Base-by-base conservation (phyloP, 2,888 invertebrate genomes). In the Lithosia quadra region DNA sequence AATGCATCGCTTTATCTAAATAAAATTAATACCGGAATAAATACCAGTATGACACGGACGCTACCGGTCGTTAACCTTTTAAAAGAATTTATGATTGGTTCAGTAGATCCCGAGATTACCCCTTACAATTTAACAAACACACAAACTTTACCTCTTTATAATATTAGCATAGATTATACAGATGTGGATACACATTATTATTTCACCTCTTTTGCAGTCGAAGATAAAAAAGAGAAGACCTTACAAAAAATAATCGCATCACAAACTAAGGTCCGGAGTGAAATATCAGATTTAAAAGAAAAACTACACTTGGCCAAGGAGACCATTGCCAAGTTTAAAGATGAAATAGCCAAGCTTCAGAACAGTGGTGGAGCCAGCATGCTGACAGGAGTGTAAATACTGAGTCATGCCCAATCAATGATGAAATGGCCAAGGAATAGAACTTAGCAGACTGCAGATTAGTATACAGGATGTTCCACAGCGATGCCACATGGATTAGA, bases 281-380 rank as follows among this genome's bases (percentile, higher is more conserved):
- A 99, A 89, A 98, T 99, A 65, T 93, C 96, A 2, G 97, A 97
- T n/a, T 92, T 98, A 0, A 98, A 98, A 83, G 98, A 98, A 71
- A 97, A 97, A 83, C 89, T 99, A 18, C 97, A 98, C 79, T 90
- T 98, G 33, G 98, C 98, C 0, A 97, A 98, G 78, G 98, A 98
- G 88, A 98, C 98, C 0, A 98, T 98, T 68, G 94, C 96, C 0
- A 97, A 97, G 82, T 98, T 98, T 83, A 98, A 98, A 86, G 96
- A 96, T 21, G 98, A 98, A 92, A 96, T 98, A 60, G 86, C 93
- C 8, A 94, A 93, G 71, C 28, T 94, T 33, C 94, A 95, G 71
- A 92, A 86, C 65, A 90, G 84, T 64, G 71, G 84, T 0, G 73
- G 82, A 0, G 70, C 81, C 0, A 81, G 77, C 55, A 69, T 86